Conservation (phyloP, 2,797 vertebrate genomes). For the Hafferia zeledoni region DNA sequence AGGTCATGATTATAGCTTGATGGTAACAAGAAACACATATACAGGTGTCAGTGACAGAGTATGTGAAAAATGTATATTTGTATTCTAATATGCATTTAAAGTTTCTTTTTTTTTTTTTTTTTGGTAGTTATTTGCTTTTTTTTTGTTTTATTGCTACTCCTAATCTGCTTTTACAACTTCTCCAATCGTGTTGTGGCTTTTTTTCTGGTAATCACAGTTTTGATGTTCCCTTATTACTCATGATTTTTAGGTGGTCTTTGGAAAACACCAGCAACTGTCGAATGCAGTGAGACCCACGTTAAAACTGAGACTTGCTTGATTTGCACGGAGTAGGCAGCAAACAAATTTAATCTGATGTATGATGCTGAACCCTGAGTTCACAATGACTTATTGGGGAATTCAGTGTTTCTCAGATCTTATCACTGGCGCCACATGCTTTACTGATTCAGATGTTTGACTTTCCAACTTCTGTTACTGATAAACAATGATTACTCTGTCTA, state of each 20-base stretch:
- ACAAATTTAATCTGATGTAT: neutral
- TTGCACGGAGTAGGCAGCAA: neutral
- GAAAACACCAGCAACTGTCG: neutral
- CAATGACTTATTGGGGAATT: neutral
- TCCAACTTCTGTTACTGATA: neutral
- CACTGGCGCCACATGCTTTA: neutral
- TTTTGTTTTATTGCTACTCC: neutral
- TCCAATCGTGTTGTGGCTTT: neutral
- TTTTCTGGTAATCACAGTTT: neutral
- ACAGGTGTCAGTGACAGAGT: neutral
- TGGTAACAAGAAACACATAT: neutral
- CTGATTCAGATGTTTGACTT: neutral
- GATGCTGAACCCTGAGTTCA: neutral
- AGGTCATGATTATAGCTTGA: neutral
- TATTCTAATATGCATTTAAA: neutral
- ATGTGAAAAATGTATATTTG: neutral
- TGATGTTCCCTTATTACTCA: neutral
- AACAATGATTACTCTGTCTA: neutral
- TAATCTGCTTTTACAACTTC: neutral
- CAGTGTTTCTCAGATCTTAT: neutral
- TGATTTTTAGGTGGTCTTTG: neutral
- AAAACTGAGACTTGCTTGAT: neutral
- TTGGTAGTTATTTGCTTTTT: neutral
- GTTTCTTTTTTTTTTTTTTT: neutral
- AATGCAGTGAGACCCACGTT: neutral